A percentile compares a stretch with the other conserved stretches of the same genome.
Conservation (phyloP, 2,113 vertebrate genomes). For the Pipra filicauda region DNA sequence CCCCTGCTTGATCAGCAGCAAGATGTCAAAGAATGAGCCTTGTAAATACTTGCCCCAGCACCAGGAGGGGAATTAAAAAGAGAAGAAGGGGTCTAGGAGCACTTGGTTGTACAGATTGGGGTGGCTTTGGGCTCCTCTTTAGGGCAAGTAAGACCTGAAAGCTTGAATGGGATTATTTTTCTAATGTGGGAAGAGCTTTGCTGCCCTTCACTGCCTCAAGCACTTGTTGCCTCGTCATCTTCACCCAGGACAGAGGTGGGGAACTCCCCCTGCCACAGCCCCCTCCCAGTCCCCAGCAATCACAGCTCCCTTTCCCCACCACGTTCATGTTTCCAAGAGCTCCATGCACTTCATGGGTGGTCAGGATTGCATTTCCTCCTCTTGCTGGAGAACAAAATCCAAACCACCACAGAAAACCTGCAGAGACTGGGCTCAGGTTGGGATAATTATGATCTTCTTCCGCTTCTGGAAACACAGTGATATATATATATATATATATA, state of each 20-base stretch:
- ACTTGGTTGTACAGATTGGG: neutral
- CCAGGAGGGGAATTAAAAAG: neutral
- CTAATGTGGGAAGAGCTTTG: neutral
- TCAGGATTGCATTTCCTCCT: neutral
- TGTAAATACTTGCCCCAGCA: neutral
- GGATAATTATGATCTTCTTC: neutral
- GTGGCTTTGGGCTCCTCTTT: neutral
- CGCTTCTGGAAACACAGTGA: neutral
- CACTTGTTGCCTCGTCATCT: neutral
- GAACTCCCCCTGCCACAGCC: neutral
- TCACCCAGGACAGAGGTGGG: neutral
- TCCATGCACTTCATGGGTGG: slow-evolving; percentile 54
- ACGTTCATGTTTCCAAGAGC: neutral
- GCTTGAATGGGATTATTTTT: neutral
- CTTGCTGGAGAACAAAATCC: neutral
- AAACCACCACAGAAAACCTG: slow-evolving; percentile 38
- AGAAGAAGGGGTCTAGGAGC: neutral
- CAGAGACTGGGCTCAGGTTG: neutral
- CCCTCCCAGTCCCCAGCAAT: neutral
- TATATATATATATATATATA: rapidly evolving
- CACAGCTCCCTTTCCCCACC: neutral
- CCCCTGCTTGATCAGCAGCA: slow-evolving; percentile 57
- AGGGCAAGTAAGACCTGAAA: neutral
- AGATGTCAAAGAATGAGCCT: neutral
- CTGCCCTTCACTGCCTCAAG: neutral